Evolutionary conservation across 2,113 vertebrate genomes (phyloP).

Genomic region (Oncorhynchus tshawytscha): DNA sequence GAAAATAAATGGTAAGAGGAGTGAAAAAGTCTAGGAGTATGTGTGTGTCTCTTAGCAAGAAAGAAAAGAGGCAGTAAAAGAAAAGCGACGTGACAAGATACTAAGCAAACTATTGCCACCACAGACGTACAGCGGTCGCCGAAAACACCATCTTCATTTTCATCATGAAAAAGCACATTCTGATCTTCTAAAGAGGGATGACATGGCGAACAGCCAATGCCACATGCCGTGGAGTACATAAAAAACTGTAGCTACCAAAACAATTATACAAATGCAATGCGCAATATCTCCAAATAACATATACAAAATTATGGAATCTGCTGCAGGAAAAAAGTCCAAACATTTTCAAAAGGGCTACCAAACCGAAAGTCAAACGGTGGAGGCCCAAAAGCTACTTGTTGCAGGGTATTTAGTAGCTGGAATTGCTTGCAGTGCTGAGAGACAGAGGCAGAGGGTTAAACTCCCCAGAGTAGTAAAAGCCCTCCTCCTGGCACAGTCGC

Average conservation of each 20-base stretch:
- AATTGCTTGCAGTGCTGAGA: slow-evolving; percentile 39
- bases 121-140: background rate
- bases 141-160: slow-evolving; percentile 1
- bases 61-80: background rate
- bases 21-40: slow-evolving; percentile 16
- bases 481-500: slow-evolving; percentile 76
- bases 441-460: slow-evolving; percentile 76
- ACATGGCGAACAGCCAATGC: background rate
- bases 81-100: background rate
- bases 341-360: background rate
- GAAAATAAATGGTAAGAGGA: slow-evolving; percentile 28
- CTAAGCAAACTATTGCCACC: background rate
- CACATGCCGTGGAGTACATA: too few relatives aligned
- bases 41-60: background rate
- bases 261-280: too few relatives aligned
- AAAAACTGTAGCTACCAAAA: too few relatives aligned
- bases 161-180: background rate
- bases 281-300: too few relatives aligned
- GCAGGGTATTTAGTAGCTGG: slow-evolving; percentile 57
- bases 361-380: background rate
- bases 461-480: slow-evolving; percentile 76
- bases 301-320: too few relatives aligned
- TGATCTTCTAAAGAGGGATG: background rate
- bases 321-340: background rate
- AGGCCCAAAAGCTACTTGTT: slow-evolving; percentile 61